Base-by-base conservation (phyloP, 1,140 invertebrate genomes). In the Apolygus lucorum region DNA sequence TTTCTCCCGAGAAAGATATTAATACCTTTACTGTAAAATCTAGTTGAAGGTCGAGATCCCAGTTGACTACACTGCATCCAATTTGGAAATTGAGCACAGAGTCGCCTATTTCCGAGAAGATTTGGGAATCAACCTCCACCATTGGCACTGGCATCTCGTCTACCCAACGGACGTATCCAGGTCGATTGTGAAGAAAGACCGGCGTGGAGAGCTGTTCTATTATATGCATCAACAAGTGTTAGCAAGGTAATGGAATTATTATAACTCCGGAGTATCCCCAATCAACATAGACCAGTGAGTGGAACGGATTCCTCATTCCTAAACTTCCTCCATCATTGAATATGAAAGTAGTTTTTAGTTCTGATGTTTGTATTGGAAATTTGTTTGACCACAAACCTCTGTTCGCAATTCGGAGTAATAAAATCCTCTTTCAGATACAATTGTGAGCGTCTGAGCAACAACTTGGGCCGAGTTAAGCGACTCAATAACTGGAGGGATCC, bases 191-290 rank as follows among this genome's bases (percentile, higher is more conserved):
- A 78, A 81, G 74, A 88, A 88, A 77, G 86, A 90, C 78, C 77
- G 88, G 27, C 81, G 88, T 24, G 89, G 89, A 1, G 89, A 90
- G 76, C 79, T 90, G 0, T 90, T 90, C 80, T 90, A 88, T 73
- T 90, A 90, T 74, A 89, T 90, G 87, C 88, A 90, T 77, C 84
- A 89, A 75, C 88, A 90, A 77, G 83, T 90, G 69, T 80, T 87
- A 52, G 84, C 84, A 25, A 82, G 84, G 81, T 82, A 65, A 8
- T 42, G 4, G 17, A 42, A 42, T 8, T 8, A 42, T 42, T 8
- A 42, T 17, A n/a, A n/a, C n/a, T n/a, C n/a, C n/a, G n/a, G n/a
- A n/a, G n/a, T n/a, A n/a, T n/a, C n/a, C n/a, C n/a, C n/a, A n/a
- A n/a, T n/a, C n/a, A n/a, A n/a, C n/a, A n/a, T n/a, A n/a, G n/a